Base-by-base conservation (phyloP, 2,113 vertebrate genomes). In the Ochotona princeps region DNA sequence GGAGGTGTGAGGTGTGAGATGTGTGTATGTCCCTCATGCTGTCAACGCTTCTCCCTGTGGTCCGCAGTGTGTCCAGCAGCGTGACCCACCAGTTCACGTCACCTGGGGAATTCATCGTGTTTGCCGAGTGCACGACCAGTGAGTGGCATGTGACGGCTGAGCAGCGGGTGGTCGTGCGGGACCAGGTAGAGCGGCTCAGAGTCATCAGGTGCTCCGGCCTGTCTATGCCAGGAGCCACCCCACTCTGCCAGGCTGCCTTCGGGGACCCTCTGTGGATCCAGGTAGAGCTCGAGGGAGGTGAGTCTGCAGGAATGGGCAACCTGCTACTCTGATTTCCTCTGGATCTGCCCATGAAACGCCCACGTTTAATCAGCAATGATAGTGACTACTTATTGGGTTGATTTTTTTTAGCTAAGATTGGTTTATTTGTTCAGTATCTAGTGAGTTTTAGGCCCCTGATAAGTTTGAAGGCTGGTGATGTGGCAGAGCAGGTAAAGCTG, bases 141-240 rank as follows among this genome's bases (percentile, higher is more conserved):
- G 99, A 99, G 44, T 99, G 99, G 99, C 99, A 99, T 0, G 99
- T 99, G 85, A 97, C 96, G 0, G 99, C 99, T 30, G 98, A 99
- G 96, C 98, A 96, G 95, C 87, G 81, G 72, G 98, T 99, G 92
- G 98, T 90, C 0, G 96, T 99, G 15, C 98, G 95, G 32, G 98
- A 99, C 15, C 98, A 97, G 80, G 94, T 96, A 66, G 97, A 98
- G n/a, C 95, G 93, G 8, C 98, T 99, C 79, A 96, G 91, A 26
- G 91, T 97, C 15, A 97, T 98, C 4, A 98, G 96, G 25, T 99
- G 99, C 94, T 98, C 98, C 54, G 97, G 98, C 97, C 95, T 95
- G 30, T 97, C 98, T 8, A 94, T 79, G 23, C 94, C 98, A 81
- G 98, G 97, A 94, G 98, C 95, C 94, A 92, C 96, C 94, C 92